Evolutionary conservation across 1,140 invertebrate genomes (phyloP).

Genomic region (Pissodes strobi): DNA sequence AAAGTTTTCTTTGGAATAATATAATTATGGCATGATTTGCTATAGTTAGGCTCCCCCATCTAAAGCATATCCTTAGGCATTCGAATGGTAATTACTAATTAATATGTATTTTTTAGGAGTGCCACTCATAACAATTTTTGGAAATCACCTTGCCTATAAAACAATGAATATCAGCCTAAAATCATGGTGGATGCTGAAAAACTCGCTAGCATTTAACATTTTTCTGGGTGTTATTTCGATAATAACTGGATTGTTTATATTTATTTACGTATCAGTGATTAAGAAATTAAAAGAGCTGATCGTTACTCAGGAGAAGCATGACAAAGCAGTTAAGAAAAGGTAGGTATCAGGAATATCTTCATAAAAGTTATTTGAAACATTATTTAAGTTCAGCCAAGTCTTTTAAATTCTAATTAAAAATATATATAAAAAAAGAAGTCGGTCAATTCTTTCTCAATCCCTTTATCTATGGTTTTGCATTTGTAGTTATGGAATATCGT

Average conservation of each 20-base stretch:
- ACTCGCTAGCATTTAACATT: constrained; percentile 62
- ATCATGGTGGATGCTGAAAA: constrained; percentile 64
- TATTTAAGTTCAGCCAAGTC: too few relatives aligned
- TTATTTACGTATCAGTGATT: constrained; percentile 60
- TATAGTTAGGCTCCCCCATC: background rate
- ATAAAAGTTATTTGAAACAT: background rate
- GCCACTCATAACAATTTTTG: constrained; percentile 62
- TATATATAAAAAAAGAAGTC: too few relatives aligned
- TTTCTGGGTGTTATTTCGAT: constrained; percentile 61
- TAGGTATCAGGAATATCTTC: too few relatives aligned
- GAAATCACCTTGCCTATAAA: constrained; percentile 62
- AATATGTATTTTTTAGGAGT: constrained; percentile 54
- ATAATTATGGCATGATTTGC: too few relatives aligned
- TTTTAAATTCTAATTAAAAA: too few relatives aligned
- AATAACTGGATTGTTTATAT: constrained; percentile 60
- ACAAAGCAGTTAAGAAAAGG: constrained; percentile 34
- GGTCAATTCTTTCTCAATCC: too few relatives aligned
- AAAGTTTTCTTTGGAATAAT: too few relatives aligned
- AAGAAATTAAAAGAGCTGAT: constrained; percentile 54
- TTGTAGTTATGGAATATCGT: too few relatives aligned
- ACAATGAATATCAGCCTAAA: constrained; percentile 59
- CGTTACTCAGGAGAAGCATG: constrained; percentile 33
- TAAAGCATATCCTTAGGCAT: background rate
- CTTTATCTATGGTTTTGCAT: too few relatives aligned
- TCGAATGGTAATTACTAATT: constrained; percentile 7